Evolutionary conservation across 1,140 invertebrate species (phyloP), one percentile per base, ranked within the genome.

Genomic region (Maconellicoccus hirsutus): DNA sequence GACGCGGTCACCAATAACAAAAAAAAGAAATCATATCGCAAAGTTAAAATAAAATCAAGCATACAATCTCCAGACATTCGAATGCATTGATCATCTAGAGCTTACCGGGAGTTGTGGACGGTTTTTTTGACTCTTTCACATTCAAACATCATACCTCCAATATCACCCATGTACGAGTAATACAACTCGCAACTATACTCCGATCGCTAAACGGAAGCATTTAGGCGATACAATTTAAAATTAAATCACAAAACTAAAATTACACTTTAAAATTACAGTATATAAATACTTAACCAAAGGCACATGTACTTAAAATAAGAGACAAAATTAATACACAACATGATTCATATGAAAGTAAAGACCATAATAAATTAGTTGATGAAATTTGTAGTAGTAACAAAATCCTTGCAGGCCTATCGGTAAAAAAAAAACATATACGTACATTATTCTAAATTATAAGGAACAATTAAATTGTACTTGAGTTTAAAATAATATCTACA

Each of bases 391-490:
- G 42, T 52, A 52, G n/a, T 52, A 33, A 33, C 29, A 33, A 12
- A 33, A 33, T 33, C 29, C 29, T 33, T 33, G 29, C 29, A 33
- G 29, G 29, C 29, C 29, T 12, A 6, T 6, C 12, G 4, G 29
- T 3, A 6, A 33, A 33, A 33, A 6, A 33, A 33, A 33, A 33
- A 33, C 3, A 12, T 33, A 33, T 12, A 33, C 12, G 29, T 33
- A 33, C n/a, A 52, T 52, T 52, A 52, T 16, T 52, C n/a, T 19
- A 52, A 16, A 16, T 52, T 52, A 52, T 16, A 52, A 52, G 42
- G 42, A 52, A 52, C 42, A 52, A 52, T 52, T 52, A 52, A 52
- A 52, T 52, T 52, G 42, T 52, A 52, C 42, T 52, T 52, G 42
- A 52, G n/a, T 52, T 52, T 52, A 52, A 52, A 52, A 52, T 19